These are phyloP conservation scores for Arrhamphus sclerolepis DNA, from an alignment of 2,797 vertebrate genomes.

Conservation along the genomic window DNA sequence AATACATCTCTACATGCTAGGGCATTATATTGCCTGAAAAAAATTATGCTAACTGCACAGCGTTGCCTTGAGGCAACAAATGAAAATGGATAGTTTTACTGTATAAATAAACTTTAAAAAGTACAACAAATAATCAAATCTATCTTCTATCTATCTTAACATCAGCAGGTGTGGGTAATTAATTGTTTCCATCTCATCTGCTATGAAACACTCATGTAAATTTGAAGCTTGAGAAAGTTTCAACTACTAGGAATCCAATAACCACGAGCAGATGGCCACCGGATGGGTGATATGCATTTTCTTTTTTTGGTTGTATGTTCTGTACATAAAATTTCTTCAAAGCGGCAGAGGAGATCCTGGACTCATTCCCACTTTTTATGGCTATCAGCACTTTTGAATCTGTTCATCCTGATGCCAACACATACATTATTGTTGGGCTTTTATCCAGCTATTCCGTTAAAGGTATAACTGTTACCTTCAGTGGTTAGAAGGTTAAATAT, in stretches of 20 bases:
- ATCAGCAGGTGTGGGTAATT: conserved; percentile 15
- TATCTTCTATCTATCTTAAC: too few relatives aligned
- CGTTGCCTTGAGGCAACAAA: too few relatives aligned
- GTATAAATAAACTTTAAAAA: too few relatives aligned
- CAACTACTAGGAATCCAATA: conserved; percentile 5
- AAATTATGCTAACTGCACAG: too few relatives aligned
- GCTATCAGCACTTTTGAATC: conserved; percentile 23
- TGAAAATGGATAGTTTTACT: too few relatives aligned
- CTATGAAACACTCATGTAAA: not conserved
- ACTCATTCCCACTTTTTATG: conserved; percentile 5
- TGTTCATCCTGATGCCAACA: conserved; percentile 26
- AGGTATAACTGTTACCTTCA: conserved; percentile 21
- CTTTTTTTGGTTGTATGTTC: too few relatives aligned
- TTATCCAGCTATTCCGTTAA: conserved; percentile 36
- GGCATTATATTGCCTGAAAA: too few relatives aligned
- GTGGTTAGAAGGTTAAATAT: conserved; percentile 16
- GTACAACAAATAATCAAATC: too few relatives aligned
- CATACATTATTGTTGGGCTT: conserved; percentile 40
- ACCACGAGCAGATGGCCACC: conserved; percentile 1
- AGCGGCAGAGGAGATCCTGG: not conserved
- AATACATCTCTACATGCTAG: too few relatives aligned
- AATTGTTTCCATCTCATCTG: not conserved
- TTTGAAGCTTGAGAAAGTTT: not conserved
- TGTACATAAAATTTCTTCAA: too few relatives aligned
- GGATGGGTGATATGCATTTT: conserved; percentile 25